Percentiles rank a stretch among this genome's conserved stretches.
phyloP scores from a whole-genome alignment of 2,888 invertebrate genomes.

The Monopis laevigella region DNA sequence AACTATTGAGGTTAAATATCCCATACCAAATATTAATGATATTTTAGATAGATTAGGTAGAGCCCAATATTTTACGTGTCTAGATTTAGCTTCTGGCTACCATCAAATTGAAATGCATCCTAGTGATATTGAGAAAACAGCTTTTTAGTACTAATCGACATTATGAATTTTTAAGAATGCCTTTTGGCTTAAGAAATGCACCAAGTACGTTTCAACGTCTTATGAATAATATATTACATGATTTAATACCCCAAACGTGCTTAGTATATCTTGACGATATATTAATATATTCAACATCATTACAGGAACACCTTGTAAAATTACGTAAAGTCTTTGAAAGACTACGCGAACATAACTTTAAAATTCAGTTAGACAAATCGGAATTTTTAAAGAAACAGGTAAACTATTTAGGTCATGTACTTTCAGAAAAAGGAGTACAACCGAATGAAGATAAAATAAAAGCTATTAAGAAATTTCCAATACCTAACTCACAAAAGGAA shows the following conservation, averaged over 20 bases:
- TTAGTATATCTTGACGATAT: slow-evolving; percentile 26
- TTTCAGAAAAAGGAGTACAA: slow-evolving; percentile 12
- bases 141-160: slow-evolving; percentile 22
- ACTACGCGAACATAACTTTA: slow-evolving; percentile 19
- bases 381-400: slow-evolving; percentile 23
- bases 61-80: slow-evolving; percentile 16
- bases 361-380: slow-evolving; percentile 21
- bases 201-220: slow-evolving; percentile 30
- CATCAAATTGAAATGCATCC: slow-evolving; percentile 16
- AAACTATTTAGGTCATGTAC: slow-evolving; percentile 24
- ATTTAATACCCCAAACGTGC: slow-evolving; percentile 18
- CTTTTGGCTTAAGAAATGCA: slow-evolving; percentile 22
- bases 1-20: slow-evolving; percentile 22
- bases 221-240: slow-evolving; percentile 26
- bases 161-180: slow-evolving; percentile 24
- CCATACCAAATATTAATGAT: slow-evolving; percentile 22
- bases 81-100: slow-evolving; percentile 15
- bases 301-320: slow-evolving; percentile 20
- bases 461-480: slow-evolving; percentile 11
- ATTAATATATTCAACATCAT: slow-evolving; percentile 18
- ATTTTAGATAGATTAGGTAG: slow-evolving; percentile 22
- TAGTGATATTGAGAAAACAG: slow-evolving; percentile 22
- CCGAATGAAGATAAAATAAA: slow-evolving; percentile 21
- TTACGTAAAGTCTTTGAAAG: slow-evolving; percentile 18
- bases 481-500: slow-evolving; percentile 11